phyloP scores from a whole-genome alignment of 2,797 vertebrate genomes.

The Rhodeus uyekii region DNA sequence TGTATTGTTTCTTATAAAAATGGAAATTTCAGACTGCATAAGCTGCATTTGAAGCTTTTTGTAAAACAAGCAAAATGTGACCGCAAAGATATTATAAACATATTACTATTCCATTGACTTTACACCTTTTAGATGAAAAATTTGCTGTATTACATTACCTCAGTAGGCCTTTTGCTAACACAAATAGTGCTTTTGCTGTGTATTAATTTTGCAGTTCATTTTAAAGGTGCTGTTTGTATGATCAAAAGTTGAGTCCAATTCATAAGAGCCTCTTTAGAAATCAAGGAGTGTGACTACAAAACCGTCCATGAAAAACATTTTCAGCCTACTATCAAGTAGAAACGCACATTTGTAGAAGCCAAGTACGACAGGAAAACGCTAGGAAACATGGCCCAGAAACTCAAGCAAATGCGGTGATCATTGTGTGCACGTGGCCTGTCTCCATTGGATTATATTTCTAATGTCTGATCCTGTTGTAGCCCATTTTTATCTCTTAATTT shows the following conservation, averaged over 20 bases:
- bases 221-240: not conserved
- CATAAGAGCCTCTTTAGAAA: slow-evolving; percentile 4
- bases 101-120: not conserved
- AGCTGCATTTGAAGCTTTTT: not conserved
- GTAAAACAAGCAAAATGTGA: not conserved
- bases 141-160: not conserved
- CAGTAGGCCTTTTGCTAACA: not conserved
- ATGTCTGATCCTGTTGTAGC: slow-evolving; percentile 21
- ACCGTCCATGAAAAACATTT: not conserved
- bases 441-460: slow-evolving; percentile 34
- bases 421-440: not conserved
- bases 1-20: not conserved
- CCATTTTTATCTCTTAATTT: slow-evolving; percentile 26
- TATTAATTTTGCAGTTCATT: not conserved
- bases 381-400: not conserved
- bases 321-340: not conserved
- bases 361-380: not conserved
- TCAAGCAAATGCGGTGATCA: not conserved
- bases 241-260: not conserved
- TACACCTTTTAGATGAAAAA: not conserved
- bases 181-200: not conserved
- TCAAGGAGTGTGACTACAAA: not conserved
- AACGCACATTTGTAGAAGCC: slow-evolving; percentile 3
- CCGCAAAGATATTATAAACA: not conserved
- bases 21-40: not conserved